Conservation (phyloP, 2,113 vertebrate genomes). For the Lophura nycthemera region DNA sequence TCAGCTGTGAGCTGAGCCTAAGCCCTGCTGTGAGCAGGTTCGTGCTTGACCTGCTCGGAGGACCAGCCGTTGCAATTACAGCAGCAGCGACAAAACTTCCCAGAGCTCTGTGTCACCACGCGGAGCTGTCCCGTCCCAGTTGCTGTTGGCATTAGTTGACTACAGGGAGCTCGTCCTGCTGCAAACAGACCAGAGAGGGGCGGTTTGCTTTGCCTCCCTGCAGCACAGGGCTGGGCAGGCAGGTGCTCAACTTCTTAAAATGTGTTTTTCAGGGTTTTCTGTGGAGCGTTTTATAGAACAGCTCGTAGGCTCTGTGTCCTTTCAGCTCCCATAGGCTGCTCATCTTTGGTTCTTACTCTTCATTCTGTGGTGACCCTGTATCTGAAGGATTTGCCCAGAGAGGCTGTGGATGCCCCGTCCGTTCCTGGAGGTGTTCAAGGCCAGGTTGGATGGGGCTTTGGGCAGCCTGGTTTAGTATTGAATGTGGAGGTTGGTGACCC, state of each 20-base stretch:
- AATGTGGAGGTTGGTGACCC: too few relatives aligned
- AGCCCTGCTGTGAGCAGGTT: neutral
- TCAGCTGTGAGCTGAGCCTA: rapidly evolving
- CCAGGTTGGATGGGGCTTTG: too few relatives aligned
- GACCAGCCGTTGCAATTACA: rapidly evolving
- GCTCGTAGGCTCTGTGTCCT: neutral
- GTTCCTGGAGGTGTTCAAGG: too few relatives aligned
- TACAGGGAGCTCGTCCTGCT: neutral
- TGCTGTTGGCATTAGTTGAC: neutral
- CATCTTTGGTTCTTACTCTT: neutral
- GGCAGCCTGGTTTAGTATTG: too few relatives aligned
- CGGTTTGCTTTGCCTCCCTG: neutral
- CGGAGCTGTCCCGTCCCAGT: neutral
- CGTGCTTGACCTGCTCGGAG: neutral
- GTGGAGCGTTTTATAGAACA: neutral
- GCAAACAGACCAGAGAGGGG: neutral
- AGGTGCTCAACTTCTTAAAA: neutral
- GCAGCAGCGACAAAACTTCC: rapidly evolving
- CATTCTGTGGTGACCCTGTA: neutral
- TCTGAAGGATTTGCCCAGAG: neutral
- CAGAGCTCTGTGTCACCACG: rapidly evolving
- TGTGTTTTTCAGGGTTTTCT: neutral
- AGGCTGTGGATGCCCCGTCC: too few relatives aligned
- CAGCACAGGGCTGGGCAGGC: neutral
- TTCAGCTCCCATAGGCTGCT: neutral